A percentile compares a stretch with the other conserved stretches of the same genome.
Evolutionary conservation across 2,888 invertebrate genomes (phyloP).

Genomic region (Drosophila demipolita): DNA sequence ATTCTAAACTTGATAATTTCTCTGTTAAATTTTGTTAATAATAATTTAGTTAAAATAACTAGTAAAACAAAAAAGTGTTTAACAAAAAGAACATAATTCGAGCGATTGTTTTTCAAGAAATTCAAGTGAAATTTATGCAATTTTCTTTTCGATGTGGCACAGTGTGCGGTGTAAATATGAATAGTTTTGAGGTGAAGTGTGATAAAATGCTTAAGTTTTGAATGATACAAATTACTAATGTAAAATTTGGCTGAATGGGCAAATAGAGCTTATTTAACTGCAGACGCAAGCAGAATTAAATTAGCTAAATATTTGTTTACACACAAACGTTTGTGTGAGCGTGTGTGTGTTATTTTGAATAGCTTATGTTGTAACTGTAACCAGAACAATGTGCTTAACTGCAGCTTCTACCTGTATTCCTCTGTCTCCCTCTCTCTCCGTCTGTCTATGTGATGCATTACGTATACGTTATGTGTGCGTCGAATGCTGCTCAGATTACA

Average conservation of each 20-base stretch:
- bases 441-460: conserved; percentile 20
- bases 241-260: neutral
- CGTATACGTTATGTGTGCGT: conserved; percentile 44
- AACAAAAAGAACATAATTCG: neutral
- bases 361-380: conserved; percentile 14
- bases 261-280: neutral
- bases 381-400: conserved; percentile 8
- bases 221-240: neutral
- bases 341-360: neutral
- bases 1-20: neutral
- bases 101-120: neutral
- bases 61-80: neutral
- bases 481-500: conserved; percentile 31
- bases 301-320: conserved; percentile 46
- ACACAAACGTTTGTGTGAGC: neutral
- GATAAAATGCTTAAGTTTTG: neutral
- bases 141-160: neutral
- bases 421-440: too few species aligned
- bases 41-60: neutral
- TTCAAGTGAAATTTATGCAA: neutral
- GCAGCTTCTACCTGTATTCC: neutral
- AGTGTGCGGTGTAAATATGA: neutral
- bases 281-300: neutral
- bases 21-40: neutral
- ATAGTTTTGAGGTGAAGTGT: neutral